A percentile compares a stretch with the other conserved stretches of the same genome.
These are phyloP conservation scores for Eucidaris tribuloides DNA, from an alignment of 35 echinoderm and acorn worm species.

Conservation along the genomic window DNA sequence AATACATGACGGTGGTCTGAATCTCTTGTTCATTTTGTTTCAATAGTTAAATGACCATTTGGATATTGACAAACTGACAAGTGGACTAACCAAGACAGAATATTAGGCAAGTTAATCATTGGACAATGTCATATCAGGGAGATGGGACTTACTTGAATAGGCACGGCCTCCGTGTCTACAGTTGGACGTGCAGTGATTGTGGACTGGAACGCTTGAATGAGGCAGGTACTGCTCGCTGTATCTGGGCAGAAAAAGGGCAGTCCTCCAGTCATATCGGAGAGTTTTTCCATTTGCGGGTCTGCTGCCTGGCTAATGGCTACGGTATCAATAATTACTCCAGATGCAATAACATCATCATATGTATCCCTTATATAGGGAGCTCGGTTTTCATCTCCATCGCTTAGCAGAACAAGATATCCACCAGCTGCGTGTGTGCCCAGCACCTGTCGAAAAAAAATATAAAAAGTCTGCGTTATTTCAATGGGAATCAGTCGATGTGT, in stretches of 20 bases:
- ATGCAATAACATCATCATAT: background rate
- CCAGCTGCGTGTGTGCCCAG: background rate
- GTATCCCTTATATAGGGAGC: background rate
- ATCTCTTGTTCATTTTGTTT: no score
- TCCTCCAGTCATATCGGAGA: background rate
- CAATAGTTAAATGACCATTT: no score
- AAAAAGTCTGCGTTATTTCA: no score
- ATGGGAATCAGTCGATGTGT: background rate
- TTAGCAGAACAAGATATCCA: background rate
- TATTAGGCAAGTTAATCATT: no score
- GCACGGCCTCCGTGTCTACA: background rate
- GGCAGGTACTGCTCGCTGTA: background rate
- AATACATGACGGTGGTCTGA: no score
- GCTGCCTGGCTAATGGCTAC: background rate
- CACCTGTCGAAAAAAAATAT: no score
- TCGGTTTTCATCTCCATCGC: background rate
- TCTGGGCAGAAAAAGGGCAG: background rate
- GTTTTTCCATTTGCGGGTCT: background rate
- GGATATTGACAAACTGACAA: no score
- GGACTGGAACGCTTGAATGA: slow-evolving; percentile 11
- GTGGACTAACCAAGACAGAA: no score
- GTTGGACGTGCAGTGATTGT: background rate
- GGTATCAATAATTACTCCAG: background rate
- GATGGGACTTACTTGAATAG: slow-evolving; percentile 4
- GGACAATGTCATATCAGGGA: no score